Evolutionary conservation across 2,113 vertebrate species (phyloP).

Genomic region (Mus spicilegus): DNA sequence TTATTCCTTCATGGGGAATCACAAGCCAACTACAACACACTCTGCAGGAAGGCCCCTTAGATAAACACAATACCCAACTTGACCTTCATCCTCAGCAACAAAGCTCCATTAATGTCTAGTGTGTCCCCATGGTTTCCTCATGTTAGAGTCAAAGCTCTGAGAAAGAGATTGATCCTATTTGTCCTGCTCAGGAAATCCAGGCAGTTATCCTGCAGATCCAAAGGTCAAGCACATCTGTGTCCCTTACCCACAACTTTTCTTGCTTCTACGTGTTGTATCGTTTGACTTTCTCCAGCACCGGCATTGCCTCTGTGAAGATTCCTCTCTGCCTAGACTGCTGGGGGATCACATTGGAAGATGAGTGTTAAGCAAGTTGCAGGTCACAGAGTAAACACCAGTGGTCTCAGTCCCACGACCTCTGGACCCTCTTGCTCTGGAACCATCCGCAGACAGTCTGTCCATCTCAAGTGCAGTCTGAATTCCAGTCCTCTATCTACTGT

Average conservation of each 20-base stretch:
- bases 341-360: not conserved
- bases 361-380: not conserved
- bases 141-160: not conserved
- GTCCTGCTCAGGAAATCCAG: rapidly evolving
- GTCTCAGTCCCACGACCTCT: not conserved
- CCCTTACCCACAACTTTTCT: not conserved
- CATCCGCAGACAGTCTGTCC: not conserved
- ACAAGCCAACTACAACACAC: not conserved
- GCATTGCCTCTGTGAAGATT: not conserved
- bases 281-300: not conserved
- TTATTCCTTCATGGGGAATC: not conserved
- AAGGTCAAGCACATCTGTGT: not conserved
- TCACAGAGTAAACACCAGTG: not conserved
- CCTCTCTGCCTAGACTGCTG: not conserved
- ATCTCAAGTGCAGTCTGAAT: not conserved
- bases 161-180: too few relatives aligned
- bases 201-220: not conserved
- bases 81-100: not conserved
- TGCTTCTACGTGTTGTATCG: not conserved
- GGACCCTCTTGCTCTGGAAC: not conserved
- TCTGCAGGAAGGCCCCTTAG: slow-evolving; percentile 39
- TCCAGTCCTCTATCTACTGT: not conserved
- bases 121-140: not conserved
- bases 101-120: not conserved
- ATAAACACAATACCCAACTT: not conserved